phyloP scores from a whole-genome alignment of 2,797 vertebrate genomes.

The Eulemur mongoz region DNA sequence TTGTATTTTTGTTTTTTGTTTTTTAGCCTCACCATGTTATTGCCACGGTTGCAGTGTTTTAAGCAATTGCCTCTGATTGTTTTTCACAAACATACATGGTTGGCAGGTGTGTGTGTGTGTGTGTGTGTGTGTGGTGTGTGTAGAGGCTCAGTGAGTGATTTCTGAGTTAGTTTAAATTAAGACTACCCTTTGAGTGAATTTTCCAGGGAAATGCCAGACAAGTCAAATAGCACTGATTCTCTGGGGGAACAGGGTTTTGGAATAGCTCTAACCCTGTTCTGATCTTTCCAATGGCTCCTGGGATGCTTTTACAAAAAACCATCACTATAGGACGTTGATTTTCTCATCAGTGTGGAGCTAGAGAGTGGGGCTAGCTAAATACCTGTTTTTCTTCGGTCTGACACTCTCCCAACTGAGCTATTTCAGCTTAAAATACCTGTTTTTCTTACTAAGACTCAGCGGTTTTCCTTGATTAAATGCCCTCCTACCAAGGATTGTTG shows the following conservation, averaged over 20 bases:
- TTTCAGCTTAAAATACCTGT: not conserved
- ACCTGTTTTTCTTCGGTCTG: too few species aligned
- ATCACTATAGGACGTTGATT: not conserved
- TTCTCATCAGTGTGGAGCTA: not conserved
- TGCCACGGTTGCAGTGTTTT: not conserved
- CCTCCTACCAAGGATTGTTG: not conserved
- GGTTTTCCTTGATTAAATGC: conserved; percentile 36
- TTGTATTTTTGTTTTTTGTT: not conserved
- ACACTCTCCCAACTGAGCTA: too few species aligned
- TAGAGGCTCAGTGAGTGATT: not conserved
- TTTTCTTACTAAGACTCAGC: not conserved
- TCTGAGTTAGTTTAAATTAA: conserved; percentile 7
- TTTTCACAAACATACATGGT: not conserved
- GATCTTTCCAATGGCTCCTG: not conserved
- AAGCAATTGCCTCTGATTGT: not conserved
- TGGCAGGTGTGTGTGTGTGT: not conserved
- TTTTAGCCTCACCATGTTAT: not conserved
- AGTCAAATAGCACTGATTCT: not conserved
- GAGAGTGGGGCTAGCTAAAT: not conserved
- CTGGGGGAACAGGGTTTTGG: not conserved
- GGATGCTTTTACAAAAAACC: not conserved
- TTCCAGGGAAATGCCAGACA: conserved; percentile 10
- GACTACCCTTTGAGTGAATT: not conserved
- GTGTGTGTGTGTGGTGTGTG: not conserved
- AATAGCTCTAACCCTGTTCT: not conserved